A percentile compares a stretch with the other conserved stretches of the same genome.
Evolutionary conservation across 2,797 vertebrate species (phyloP).

Genomic region (Microtus californicus): DNA sequence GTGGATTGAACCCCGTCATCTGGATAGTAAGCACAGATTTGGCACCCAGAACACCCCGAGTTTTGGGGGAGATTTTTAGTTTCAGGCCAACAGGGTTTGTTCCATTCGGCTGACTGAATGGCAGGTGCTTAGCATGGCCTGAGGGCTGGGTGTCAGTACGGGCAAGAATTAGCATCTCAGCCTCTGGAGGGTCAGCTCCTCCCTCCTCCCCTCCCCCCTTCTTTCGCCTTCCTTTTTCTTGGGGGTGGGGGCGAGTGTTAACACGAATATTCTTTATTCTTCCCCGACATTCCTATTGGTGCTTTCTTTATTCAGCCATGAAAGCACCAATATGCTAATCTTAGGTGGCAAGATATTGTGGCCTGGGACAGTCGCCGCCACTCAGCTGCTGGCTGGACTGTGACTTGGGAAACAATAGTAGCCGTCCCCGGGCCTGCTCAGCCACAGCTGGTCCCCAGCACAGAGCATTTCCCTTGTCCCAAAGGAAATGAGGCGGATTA

Average conservation of each 20-base stretch:
- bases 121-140: neutral
- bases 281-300: neutral
- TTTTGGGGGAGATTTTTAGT: neutral
- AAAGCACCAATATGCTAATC: neutral
- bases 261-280: neutral
- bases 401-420: slow-evolving; percentile 77
- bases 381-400: slow-evolving; percentile 84
- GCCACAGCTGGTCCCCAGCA: slow-evolving; percentile 77
- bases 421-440: slow-evolving; percentile 46
- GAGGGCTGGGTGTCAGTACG: neutral
- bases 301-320: neutral
- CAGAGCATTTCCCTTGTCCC: slow-evolving; percentile 73
- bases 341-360: slow-evolving; percentile 74
- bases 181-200: neutral
- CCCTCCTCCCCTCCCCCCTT: neutral
- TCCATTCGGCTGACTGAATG: neutral
- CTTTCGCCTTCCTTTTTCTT: neutral
- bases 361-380: slow-evolving; percentile 75
- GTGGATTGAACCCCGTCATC: neutral
- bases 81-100: neutral
- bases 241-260: neutral
- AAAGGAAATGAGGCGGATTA: slow-evolving; percentile 74
- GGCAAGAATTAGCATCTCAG: slow-evolving; percentile 28
- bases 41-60: neutral
- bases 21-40: neutral